Percentiles rank a stretch among this genome's conserved stretches.
Evolutionary conservation across 2,888 invertebrate species (phyloP).

Genomic region (Mimumesa dahlbomi): DNA sequence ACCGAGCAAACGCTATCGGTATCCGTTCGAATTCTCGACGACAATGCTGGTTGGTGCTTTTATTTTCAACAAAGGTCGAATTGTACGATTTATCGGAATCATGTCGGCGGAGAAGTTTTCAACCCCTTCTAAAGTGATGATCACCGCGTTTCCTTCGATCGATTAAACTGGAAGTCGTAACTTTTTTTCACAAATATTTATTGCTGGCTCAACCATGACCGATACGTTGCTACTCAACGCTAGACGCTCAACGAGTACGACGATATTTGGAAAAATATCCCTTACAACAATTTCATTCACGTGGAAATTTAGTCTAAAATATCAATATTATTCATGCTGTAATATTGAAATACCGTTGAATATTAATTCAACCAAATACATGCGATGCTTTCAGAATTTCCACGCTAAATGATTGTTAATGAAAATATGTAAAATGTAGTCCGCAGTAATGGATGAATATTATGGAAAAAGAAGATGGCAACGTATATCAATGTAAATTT

Average conservation of each 20-base stretch:
- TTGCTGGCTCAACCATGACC: constrained; percentile 52
- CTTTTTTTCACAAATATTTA: constrained; percentile 64
- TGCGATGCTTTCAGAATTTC: no score
- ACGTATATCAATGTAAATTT: no score
- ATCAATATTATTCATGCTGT: no score
- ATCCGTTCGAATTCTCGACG: constrained; percentile 12
- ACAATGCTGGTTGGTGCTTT: constrained; percentile 2
- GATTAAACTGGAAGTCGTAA: constrained; percentile 47
- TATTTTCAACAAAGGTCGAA: constrained; percentile 13
- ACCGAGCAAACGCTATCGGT: constrained; percentile 5
- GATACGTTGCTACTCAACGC: constrained; percentile 47
- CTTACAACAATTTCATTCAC: neutral
- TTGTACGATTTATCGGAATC: constrained; percentile 26
- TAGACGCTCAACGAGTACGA: constrained; percentile 8
- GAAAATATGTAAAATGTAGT: no score
- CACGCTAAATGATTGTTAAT: no score
- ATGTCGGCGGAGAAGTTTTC: constrained; percentile 42
- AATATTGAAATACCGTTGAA: no score
- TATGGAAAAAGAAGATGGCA: no score
- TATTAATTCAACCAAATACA: no score
- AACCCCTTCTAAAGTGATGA: constrained; percentile 49
- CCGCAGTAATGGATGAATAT: no score
- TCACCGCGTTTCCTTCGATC: constrained; percentile 51
- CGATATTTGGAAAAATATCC: constrained; percentile 26
- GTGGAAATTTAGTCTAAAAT: no score